phyloP scores from a whole-genome alignment of 2,113 vertebrate species.

The Ciconia maguari region DNA sequence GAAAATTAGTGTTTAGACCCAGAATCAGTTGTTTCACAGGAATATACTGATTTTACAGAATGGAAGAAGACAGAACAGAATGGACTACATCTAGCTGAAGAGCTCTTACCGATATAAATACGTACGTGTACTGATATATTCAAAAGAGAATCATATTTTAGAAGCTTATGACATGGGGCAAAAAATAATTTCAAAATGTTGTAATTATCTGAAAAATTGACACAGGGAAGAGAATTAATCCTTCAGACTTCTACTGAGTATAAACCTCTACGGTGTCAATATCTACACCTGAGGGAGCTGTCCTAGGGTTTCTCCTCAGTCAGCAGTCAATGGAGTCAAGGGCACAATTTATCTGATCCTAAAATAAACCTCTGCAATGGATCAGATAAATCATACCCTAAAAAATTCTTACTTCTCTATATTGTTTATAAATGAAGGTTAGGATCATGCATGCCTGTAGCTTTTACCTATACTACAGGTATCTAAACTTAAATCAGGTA shows the following conservation, averaged over 20 bases:
- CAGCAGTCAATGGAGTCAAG: background rate
- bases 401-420: background rate
- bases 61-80: background rate
- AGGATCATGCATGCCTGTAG: background rate
- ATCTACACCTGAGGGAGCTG: background rate
- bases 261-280: background rate
- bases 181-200: background rate
- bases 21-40: too few species aligned
- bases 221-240: background rate
- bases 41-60: background rate
- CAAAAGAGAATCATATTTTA: background rate
- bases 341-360: background rate
- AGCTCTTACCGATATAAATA: background rate
- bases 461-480: background rate
- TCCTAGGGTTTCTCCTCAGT: background rate
- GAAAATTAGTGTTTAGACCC: too few species aligned
- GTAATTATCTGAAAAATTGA: background rate
- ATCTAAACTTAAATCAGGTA: background rate
- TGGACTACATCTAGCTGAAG: background rate
- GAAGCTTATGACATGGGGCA: background rate
- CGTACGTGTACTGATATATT: rapidly evolving
- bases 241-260: background rate
- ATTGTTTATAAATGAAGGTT: background rate
- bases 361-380: background rate
- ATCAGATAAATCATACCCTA: background rate